Conservation (phyloP, 2,113 vertebrate species). For the Zingel zingel region DNA sequence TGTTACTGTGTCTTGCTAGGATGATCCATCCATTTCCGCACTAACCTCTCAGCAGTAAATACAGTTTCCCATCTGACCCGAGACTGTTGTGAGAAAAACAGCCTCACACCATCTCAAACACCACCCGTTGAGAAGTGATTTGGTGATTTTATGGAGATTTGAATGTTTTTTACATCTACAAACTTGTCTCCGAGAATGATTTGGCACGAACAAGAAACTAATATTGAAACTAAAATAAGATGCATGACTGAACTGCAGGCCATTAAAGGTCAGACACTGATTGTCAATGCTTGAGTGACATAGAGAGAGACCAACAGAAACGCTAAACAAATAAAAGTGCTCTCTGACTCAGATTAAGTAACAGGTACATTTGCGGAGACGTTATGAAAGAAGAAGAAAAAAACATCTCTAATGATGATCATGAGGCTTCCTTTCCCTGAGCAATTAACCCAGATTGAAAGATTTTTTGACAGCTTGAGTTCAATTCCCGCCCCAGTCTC, state of each 20-base stretch:
- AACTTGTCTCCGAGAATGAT: neutral
- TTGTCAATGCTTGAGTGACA: neutral
- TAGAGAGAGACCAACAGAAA: neutral
- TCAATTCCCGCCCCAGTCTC: conserved; percentile 57
- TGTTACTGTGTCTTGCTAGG: neutral
- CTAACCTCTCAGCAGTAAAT: neutral
- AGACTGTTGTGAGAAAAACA: conserved; percentile 6
- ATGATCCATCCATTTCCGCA: conserved; percentile 23
- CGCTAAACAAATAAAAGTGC: neutral
- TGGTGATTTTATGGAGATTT: neutral
- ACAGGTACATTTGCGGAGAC: conserved; percentile 34
- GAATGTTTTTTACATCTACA: neutral
- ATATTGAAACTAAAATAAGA: neutral
- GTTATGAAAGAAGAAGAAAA: neutral
- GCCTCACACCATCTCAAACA: conserved; percentile 12
- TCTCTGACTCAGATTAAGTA: conserved; percentile 17
- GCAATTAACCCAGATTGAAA: conserved; percentile 79
- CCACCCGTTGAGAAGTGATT: neutral
- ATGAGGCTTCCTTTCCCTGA: conserved; percentile 62
- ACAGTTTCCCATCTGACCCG: neutral
- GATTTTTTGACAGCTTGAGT: conserved; percentile 71
- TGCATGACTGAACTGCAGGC: neutral
- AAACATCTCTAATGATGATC: conserved; percentile 60
- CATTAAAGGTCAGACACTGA: neutral
- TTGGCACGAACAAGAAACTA: neutral